phyloP scores from a whole-genome alignment of 2,797 vertebrate genomes.

The Micromesistius poutassou region DNA sequence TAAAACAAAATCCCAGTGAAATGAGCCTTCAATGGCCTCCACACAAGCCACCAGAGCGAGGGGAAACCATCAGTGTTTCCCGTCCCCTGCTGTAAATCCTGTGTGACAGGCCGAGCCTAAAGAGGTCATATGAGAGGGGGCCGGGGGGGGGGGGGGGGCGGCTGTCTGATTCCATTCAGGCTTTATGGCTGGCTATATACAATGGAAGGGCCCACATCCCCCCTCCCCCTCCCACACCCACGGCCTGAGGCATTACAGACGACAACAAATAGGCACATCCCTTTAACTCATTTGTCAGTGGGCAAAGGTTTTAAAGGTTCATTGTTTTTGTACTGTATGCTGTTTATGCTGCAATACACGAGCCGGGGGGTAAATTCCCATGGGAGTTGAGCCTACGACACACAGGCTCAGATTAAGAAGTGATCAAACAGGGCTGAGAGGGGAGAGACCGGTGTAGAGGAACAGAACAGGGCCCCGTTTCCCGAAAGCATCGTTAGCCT shows the following conservation, averaged over 20 bases:
- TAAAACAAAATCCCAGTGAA: not conserved
- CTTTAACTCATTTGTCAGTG: not conserved
- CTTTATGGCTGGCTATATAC: constrained; percentile 24
- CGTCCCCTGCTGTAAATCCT: constrained; percentile 42
- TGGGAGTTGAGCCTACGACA: not conserved
- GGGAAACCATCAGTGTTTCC: constrained; percentile 31
- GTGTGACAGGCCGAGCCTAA: constrained; percentile 39
- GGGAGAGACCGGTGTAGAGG: no score
- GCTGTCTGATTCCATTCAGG: constrained; percentile 47
- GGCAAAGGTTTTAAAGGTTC: not conserved
- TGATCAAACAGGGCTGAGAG: no score
- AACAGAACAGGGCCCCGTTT: no score
- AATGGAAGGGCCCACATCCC: constrained; percentile 15
- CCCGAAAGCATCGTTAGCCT: no score
- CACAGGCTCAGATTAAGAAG: not conserved
- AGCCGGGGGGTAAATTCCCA: not conserved
- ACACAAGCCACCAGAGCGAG: constrained; percentile 23
- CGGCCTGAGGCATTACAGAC: not conserved
- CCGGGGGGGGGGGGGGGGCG: constrained; percentile 37
- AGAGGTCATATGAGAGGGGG: constrained; percentile 42
- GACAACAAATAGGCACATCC: not conserved
- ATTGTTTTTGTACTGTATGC: not conserved
- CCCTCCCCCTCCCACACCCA: not conserved
- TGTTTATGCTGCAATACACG: not conserved
- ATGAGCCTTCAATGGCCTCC: not conserved